Evolutionary conservation across 2,113 vertebrate genomes (phyloP).

Genomic region (Pseudorectes ferrugineus): DNA sequence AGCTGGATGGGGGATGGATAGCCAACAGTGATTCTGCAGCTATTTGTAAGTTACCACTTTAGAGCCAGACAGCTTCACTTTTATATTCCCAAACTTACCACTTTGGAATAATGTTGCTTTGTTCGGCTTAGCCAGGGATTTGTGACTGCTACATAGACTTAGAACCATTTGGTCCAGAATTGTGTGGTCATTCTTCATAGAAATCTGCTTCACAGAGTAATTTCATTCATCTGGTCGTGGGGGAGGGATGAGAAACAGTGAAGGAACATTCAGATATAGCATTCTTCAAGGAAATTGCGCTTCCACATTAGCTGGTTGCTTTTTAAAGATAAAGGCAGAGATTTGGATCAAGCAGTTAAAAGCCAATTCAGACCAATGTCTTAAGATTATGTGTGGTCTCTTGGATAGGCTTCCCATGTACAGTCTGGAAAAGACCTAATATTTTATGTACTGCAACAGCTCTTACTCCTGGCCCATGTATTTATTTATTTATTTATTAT

Average conservation of each 20-base stretch:
- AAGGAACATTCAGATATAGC: neutral
- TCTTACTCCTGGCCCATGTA: neutral
- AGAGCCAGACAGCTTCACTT: constrained; percentile 39
- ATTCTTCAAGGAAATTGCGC: neutral
- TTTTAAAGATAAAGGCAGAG: neutral
- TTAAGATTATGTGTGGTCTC: neutral
- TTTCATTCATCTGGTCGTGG: constrained; percentile 23
- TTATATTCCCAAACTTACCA: constrained; percentile 37
- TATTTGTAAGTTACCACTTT: constrained; percentile 39
- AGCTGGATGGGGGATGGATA: constrained; percentile 51
- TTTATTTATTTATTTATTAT: constrained; percentile 29
- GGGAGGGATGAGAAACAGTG: constrained; percentile 29
- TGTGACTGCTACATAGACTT: constrained; percentile 30
- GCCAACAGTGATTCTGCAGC: constrained; percentile 24
- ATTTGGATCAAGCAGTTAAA: constrained; percentile 25
- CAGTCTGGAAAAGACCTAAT: neutral
- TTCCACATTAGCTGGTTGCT: constrained; percentile 13
- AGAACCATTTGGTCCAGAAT: constrained; percentile 15
- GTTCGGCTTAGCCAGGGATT: constrained; percentile 9
- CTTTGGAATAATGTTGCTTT: constrained; percentile 53
- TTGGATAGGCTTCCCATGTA: neutral
- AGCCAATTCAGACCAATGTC: neutral
- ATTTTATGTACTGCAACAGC: constrained; percentile 38
- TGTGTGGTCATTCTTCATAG: constrained; percentile 10
- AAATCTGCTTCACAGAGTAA: constrained; percentile 17